Percentiles rank a stretch among this genome's conserved stretches.
Conservation (phyloP, 2,888 invertebrate genomes). For the Troides aeacus region DNA sequence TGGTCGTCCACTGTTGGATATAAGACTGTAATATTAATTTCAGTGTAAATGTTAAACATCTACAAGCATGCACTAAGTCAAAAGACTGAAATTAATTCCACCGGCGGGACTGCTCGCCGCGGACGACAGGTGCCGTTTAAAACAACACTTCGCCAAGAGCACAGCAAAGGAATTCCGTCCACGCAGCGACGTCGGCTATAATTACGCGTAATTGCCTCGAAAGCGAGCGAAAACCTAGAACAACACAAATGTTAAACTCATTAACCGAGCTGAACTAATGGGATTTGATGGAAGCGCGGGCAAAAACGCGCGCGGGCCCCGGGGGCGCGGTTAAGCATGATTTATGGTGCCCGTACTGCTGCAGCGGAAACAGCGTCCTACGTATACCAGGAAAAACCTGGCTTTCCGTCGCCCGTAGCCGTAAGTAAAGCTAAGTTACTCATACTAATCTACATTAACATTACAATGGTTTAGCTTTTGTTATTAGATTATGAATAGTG, state of each 20-base stretch:
- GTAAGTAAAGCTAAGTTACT: conserved; percentile 1
- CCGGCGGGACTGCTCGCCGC: conserved; percentile 8
- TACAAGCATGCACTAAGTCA: neutral
- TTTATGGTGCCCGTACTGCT: conserved; percentile 43
- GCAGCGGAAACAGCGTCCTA: conserved; percentile 32
- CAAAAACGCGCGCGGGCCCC: conserved; percentile 48
- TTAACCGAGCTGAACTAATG: conserved; percentile 47
- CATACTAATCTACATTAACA: neutral
- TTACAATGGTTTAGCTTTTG: no score
- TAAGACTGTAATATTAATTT: neutral
- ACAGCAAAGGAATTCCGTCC: conserved; percentile 19
- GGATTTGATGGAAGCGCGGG: conserved; percentile 50
- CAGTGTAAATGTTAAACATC: neutral
- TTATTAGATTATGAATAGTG: no score
- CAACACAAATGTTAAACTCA: conserved; percentile 48
- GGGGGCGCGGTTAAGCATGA: conserved; percentile 48
- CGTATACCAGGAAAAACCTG: conserved; percentile 17
- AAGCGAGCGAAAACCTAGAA: conserved; percentile 36
- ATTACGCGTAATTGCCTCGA: conserved; percentile 37
- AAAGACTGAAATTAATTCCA: conserved; percentile 2
- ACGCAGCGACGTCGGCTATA: conserved; percentile 21
- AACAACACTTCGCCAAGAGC: conserved; percentile 18
- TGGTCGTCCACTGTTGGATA: no score
- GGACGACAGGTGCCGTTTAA: conserved; percentile 19
- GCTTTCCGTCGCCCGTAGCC: conserved; percentile 9